These are phyloP conservation scores for Pogonomyrmex barbatus DNA, from an alignment of 1,140 invertebrate genomes.

Conservation along the genomic window DNA sequence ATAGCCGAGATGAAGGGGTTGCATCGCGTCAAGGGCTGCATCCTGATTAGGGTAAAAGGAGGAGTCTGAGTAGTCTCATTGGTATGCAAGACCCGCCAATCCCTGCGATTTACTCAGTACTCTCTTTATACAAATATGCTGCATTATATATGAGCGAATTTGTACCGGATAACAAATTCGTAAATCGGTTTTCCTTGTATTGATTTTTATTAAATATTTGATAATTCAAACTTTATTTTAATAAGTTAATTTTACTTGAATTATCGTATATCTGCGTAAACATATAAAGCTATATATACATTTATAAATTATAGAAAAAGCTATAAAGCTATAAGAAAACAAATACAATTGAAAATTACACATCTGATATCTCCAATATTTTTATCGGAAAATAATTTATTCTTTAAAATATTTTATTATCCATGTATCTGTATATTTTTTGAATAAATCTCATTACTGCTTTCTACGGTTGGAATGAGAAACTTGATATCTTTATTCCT, in stretches of 20 bases:
- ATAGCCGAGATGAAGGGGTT: constrained; percentile 5
- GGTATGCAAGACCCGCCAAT: constrained; percentile 31
- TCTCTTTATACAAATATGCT: constrained; percentile 57
- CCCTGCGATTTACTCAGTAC: constrained; percentile 27
- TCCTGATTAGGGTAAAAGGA: constrained; percentile 58
- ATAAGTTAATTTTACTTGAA: background rate
- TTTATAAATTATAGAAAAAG: background rate
- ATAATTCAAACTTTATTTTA: background rate
- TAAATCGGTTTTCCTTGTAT: background rate
- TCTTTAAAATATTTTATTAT: background rate
- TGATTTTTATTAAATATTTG: background rate
- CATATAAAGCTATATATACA: background rate
- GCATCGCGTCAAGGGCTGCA: constrained; percentile 55
- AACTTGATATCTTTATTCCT: background rate
- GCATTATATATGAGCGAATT: constrained; percentile 23
- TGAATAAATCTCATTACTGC: background rate
- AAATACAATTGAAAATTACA: background rate
- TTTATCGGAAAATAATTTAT: background rate
- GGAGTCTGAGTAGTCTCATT: constrained; percentile 44
- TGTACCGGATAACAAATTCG: background rate
- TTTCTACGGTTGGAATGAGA: background rate
- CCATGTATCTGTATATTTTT: background rate
- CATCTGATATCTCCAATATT: background rate
- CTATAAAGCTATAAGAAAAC: background rate
- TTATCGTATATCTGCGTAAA: background rate